A percentile compares a stretch with the other conserved stretches of the same genome.
Evolutionary conservation across 2,797 vertebrate genomes (phyloP).

Genomic region (Pseudomugil tenellus): DNA sequence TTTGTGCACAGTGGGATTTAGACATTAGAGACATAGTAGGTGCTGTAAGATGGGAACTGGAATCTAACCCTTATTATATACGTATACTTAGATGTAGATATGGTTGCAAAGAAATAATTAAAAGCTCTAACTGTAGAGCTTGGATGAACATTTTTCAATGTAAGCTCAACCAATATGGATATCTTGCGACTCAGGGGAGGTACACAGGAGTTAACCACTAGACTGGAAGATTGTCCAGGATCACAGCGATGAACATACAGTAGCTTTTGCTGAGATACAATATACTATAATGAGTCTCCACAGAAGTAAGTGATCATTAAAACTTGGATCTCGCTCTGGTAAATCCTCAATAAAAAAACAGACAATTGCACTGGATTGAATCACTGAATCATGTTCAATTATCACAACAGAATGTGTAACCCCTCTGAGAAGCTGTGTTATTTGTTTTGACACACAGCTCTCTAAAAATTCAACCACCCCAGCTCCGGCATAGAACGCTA

Average conservation of each 20-base stretch:
- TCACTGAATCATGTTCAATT: conserved; percentile 65
- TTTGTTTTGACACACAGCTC: conserved; percentile 62
- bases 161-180: conserved; percentile 45
- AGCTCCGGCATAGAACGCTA: conserved; percentile 46
- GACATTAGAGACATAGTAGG: conserved; percentile 46
- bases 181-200: conserved; percentile 39
- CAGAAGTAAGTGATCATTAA: conserved; percentile 11
- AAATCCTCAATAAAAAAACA: conserved; percentile 44
- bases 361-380: conserved; percentile 48
- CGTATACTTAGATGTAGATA: conserved; percentile 35
- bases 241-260: conserved; percentile 34
- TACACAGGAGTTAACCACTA: conserved; percentile 32
- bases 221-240: conserved; percentile 38
- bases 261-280: conserved; percentile 43
- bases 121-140: conserved; percentile 51
- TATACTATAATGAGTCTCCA: conserved; percentile 20
- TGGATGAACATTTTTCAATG: conserved; percentile 43
- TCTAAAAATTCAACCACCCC: conserved; percentile 56
- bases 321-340: conserved; percentile 35
- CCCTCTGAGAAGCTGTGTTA: conserved; percentile 54
- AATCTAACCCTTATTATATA: conserved; percentile 54
- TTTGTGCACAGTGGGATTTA: conserved; percentile 61
- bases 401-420: conserved; percentile 51
- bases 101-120: conserved; percentile 54
- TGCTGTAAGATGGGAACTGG: conserved; percentile 39